Evolutionary conservation across 23 tunicate genomes (phyloP), one percentile per base, ranked within the genome.

Genomic region (Ciona savignyi): DNA sequence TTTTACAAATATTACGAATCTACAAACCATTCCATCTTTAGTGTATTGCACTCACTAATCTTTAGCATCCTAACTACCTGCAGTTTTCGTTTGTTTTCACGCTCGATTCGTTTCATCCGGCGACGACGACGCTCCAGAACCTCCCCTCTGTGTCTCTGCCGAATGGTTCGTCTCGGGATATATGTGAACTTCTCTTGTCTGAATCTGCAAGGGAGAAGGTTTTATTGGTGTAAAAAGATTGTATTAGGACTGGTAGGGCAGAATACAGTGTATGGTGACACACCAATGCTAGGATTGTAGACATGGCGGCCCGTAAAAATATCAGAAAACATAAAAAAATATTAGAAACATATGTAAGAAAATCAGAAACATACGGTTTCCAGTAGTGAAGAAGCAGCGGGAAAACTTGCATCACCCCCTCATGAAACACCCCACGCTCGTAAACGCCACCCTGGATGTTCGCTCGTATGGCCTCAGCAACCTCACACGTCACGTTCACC

Each of bases 371-470:
- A 51, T 65, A 87, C 95, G 35, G 70, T 31, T 67, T 76, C 95
- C 95, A 87, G 51, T 56, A 87, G 66, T 68, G 67, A 63, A 87
- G 63, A 22, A 87, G 62, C 26, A 75, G 33, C 11, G 95, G 95
- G 76, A 87, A 81, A 0, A 75, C 63, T 0, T 27, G 23, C 33
- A 87, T 9, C 23, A 83, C 76, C 1, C 81, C 95, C 42, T 87
- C 56, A 60, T 81, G 86, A 62, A 81, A 87, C 42, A 81, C 31
- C 2, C 73, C 76, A 3, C 95, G 82, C 32, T 76, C 74, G 20
- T 70, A 60, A 23, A 19, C 35, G 3, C 89, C 89, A 1, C 26
- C 31, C 0, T 35, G 19, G 4, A 35, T 25, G 35, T 74, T 34
- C 25, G 24, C 48, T 27, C 34, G 32, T 21, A 77, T 71, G 32